Conservation (phyloP, 2,797 vertebrate genomes). For the Sebastolobus alascanus region DNA sequence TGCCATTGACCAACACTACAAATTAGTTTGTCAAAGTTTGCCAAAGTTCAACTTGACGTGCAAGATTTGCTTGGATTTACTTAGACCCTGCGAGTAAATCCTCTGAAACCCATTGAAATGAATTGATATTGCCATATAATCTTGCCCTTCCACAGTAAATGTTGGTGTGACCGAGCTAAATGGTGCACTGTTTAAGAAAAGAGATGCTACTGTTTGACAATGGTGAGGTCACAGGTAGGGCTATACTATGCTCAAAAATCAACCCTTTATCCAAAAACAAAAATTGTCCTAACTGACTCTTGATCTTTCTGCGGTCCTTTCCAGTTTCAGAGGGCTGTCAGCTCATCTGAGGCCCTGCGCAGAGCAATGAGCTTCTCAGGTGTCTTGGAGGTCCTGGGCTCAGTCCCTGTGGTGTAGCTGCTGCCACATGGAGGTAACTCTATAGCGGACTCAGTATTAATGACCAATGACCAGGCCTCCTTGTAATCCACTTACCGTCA, state of each 20-base stretch:
- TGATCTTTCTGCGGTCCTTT: neutral
- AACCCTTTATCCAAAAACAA: neutral
- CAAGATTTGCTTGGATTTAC: neutral
- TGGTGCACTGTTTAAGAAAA: neutral
- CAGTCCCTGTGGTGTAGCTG: slow-evolving; percentile 59
- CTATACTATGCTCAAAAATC: neutral
- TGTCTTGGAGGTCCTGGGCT: slow-evolving; percentile 51
- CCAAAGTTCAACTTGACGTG: neutral
- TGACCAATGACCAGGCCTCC: slow-evolving; percentile 72
- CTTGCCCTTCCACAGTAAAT: neutral
- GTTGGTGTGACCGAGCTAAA: neutral
- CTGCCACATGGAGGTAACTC: slow-evolving; percentile 68
- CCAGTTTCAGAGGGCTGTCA: slow-evolving; percentile 23
- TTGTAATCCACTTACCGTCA: slow-evolving; percentile 79
- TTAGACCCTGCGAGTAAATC: neutral
- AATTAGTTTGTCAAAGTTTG: slow-evolving; percentile 1
- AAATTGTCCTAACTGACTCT: neutral
- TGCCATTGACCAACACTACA: neutral
- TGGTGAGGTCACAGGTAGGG: neutral
- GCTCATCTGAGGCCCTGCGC: slow-evolving; percentile 30
- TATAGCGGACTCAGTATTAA: slow-evolving; percentile 66
- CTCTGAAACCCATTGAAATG: neutral
- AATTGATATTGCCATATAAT: neutral
- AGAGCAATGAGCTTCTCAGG: slow-evolving; percentile 42
- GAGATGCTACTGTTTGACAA: neutral